A percentile compares a stretch with the other conserved stretches of the same genome.
These are phyloP conservation scores for Panurus biarmicus DNA, from an alignment of 2,113 vertebrate genomes.

Conservation along the genomic window DNA sequence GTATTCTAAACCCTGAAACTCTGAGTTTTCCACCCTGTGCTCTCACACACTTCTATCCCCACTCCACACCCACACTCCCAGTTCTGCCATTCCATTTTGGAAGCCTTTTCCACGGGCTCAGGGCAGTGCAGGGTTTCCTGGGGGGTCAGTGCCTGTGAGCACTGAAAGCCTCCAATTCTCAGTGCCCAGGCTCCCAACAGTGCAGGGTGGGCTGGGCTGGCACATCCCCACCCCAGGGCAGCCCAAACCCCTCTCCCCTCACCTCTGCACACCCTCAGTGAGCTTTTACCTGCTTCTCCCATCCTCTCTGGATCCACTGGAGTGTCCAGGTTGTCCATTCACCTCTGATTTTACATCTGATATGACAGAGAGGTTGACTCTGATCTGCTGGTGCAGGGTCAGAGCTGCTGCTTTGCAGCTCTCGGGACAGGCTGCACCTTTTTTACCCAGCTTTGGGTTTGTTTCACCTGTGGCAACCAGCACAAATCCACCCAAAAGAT, in stretches of 20 bases:
- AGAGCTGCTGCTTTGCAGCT: neutral
- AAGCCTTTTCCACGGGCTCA: too few relatives aligned
- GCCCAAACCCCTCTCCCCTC: neutral
- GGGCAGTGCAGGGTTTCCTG: too few relatives aligned
- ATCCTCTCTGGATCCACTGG: rapidly evolving
- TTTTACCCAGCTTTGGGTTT: neutral
- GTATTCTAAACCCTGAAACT: too few relatives aligned
- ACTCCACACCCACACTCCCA: too few relatives aligned
- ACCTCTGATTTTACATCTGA: neutral
- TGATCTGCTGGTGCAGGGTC: neutral
- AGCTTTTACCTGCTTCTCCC: rapidly evolving
- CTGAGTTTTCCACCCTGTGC: too few relatives aligned
- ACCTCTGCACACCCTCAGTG: neutral
- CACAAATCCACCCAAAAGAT: neutral
- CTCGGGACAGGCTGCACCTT: neutral
- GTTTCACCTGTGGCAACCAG: neutral
- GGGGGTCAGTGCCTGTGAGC: too few relatives aligned
- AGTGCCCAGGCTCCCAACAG: too few relatives aligned
- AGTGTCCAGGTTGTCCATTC: rapidly evolving
- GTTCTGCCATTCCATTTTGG: too few relatives aligned
- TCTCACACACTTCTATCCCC: too few relatives aligned
- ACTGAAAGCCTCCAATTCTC: too few relatives aligned
- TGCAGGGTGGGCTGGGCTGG: neutral
- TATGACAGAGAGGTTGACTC: neutral
- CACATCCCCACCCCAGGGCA: neutral